Evolutionary conservation across 1,140 invertebrate species (phyloP), one percentile per base, ranked within the genome.

Genomic region (Zaprionus taronus): DNA sequence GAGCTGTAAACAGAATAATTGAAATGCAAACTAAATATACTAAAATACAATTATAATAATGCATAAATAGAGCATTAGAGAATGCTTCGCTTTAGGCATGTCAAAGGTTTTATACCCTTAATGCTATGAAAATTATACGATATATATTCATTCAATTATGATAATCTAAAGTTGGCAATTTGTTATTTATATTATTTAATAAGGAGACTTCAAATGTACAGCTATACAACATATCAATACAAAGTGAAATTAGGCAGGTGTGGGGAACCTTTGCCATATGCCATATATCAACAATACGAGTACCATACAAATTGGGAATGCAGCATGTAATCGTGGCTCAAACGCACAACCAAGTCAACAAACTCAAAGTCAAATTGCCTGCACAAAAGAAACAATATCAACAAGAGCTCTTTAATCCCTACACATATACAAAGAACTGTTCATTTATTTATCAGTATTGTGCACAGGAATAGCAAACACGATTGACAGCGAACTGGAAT

Each of bases 401-500:
- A 47, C n/a, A 47, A 47, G n/a, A 47, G 41, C 41, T 47, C n/a
- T 47, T 47, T 47, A 47, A 47, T 47, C n/a, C 41, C 41, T 17
- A 7, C n/a, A 7, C n/a, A 47, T 17, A 9, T 2, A 47, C 7
- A 47, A 7, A 11, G 7, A 44, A 17, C n/a, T 44, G n/a, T 47
- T 11, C 11, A 47, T 47, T 47, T 47, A 47, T 47, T 47, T 47
- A 47, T 20, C 7, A 17, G 5, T 9, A 47, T 47, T 20, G 7
- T 20, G 2, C n/a, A 47, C n/a, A 47, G 6, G 2, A 41, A 41
- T n/a, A n/a, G 6, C n/a, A 47, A 44, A 47, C 7, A 47, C 11
- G 7, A 7, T 3, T 17, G n/a, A 3, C n/a, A n/a, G 17, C n/a
- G 2, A 7, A 47, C 2, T 0, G 17, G 41, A 2, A 20, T n/a